Evolutionary conservation across 1,140 invertebrate genomes (phyloP).

Genomic region (Cephus cinctus): DNA sequence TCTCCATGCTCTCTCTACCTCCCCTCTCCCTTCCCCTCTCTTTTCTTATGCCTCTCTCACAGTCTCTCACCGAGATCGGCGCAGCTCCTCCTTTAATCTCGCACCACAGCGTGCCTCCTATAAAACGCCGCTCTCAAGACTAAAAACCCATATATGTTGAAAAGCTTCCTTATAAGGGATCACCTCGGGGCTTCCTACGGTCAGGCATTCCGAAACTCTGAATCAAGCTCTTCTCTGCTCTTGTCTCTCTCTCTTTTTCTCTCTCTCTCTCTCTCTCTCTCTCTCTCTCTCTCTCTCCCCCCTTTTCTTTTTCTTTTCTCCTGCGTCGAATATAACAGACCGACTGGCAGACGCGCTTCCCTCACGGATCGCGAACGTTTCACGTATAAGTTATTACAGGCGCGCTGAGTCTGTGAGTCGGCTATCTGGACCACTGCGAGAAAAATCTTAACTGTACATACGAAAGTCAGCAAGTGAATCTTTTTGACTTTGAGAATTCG

Average conservation of each 20-base stretch:
- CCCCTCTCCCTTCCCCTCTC: conserved; percentile 3
- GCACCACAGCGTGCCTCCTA: background rate
- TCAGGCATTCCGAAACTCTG: conserved; percentile 37
- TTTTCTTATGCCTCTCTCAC: no score
- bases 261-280: background rate
- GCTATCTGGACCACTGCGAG: no score
- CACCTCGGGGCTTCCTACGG: conserved; percentile 27
- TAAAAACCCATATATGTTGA: conserved; percentile 31
- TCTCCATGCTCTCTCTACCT: conserved; percentile 1
- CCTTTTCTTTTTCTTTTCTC: background rate
- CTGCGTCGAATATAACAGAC: background rate
- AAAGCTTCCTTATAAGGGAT: conserved; percentile 29
- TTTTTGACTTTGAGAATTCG: no score
- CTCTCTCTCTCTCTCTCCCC: background rate
- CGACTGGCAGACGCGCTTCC: no score
- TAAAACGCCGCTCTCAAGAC: no score
- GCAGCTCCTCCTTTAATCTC: background rate
- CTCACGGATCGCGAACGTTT: no score
- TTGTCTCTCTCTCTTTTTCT: conserved; percentile 9
- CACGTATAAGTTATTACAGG: no score
- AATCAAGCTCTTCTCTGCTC: conserved; percentile 22
- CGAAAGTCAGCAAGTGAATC: no score
- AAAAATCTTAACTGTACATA: no score
- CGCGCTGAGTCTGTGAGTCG: no score
- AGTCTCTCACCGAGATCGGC: no score